A percentile compares a stretch with the other conserved stretches of the same genome.
Conservation (phyloP, 2,888 invertebrate genomes). For the Agonopterix subpropinquella region DNA sequence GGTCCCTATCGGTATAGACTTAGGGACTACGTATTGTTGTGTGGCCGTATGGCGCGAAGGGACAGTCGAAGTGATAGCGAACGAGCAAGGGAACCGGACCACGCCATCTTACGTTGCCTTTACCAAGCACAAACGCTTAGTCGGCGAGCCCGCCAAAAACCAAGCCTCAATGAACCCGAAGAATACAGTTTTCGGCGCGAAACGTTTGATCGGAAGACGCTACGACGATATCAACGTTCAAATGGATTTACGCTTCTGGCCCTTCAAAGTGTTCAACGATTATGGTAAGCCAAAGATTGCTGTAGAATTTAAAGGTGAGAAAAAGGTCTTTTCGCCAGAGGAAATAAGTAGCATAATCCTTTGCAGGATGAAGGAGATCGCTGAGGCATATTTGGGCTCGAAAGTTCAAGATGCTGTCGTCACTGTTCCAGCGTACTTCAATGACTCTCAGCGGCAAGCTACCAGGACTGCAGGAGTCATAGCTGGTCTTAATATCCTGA, state of each 20-base stretch:
- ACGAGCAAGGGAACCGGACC: conserved; percentile 44
- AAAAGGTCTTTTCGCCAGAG: conserved; percentile 42
- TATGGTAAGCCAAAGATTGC: conserved; percentile 50
- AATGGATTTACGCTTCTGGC: conserved; percentile 45
- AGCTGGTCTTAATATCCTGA: conserved; percentile 47
- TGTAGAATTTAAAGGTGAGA: conserved; percentile 38
- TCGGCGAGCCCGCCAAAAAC: conserved; percentile 51
- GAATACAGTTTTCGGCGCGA: conserved; percentile 51
- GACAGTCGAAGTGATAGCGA: conserved; percentile 45
- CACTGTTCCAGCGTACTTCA: conserved; percentile 58
- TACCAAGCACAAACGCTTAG: conserved; percentile 35
- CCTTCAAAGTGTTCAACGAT: conserved; percentile 39
- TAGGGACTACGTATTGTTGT: conserved; percentile 52
- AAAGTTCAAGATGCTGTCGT: conserved; percentile 49
- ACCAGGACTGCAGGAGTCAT: conserved; percentile 42
- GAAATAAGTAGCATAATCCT: conserved; percentile 55
- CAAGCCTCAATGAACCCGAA: conserved; percentile 41
- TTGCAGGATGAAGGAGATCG: conserved; percentile 48
- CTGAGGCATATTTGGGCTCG: conserved; percentile 39
- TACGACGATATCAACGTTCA: conserved; percentile 50
- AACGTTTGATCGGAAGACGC: conserved; percentile 47
- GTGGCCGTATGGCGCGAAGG: conserved; percentile 51
- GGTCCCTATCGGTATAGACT: conserved; percentile 56
- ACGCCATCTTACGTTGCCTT: conserved; percentile 57
- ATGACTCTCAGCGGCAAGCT: conserved; percentile 48